Evolutionary conservation across 2,888 invertebrate species (phyloP).

Genomic region (Chymomyza amoena): DNA sequence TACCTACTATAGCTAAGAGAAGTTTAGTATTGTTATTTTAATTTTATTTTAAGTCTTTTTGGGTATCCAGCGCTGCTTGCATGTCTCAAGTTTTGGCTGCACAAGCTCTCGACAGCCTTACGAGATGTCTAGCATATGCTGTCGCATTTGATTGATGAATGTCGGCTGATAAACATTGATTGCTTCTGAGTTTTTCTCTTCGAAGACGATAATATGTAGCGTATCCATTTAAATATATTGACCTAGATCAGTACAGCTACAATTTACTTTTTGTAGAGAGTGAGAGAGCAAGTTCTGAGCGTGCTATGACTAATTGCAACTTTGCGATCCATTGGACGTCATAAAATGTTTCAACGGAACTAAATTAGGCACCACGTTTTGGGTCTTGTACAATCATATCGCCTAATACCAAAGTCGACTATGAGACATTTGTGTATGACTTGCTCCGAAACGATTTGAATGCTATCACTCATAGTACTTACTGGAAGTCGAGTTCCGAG

Average conservation of each 20-base stretch:
- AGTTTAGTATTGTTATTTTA: too few species aligned
- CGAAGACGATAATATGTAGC: neutral
- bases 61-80: too few species aligned
- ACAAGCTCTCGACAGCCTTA: too few species aligned
- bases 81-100: too few species aligned
- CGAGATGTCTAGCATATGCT: neutral
- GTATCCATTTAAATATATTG: neutral
- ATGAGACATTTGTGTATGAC: neutral
- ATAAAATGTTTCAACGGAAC: neutral
- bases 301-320: neutral
- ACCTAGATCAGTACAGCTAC: slow-evolving; percentile 8
- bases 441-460: neutral
- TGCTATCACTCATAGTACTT: neutral
- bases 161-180: slow-evolving; percentile 1
- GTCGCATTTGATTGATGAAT: neutral
- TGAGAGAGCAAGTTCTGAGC: neutral
- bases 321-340: neutral
- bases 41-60: too few species aligned
- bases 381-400: neutral
- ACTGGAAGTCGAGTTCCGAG: neutral
- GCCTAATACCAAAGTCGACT: neutral
- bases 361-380: neutral
- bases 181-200: neutral
- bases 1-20: too few species aligned
- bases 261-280: neutral